Conservation (phyloP, 1,140 invertebrate species). For the Bombus soroeensis region DNA sequence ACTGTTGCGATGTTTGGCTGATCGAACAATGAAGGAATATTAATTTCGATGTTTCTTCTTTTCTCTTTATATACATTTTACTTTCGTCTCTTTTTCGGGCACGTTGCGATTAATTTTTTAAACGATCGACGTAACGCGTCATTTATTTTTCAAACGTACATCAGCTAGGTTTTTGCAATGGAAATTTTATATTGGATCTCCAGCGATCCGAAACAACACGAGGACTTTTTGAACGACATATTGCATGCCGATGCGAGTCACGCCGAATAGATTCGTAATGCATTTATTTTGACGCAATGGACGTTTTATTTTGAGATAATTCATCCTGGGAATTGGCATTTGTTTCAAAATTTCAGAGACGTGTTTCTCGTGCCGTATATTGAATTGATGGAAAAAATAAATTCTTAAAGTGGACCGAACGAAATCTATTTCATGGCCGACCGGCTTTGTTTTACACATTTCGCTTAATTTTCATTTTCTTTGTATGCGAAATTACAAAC, state of each 20-base stretch:
- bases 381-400: not conserved
- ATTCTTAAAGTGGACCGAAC: not conserved
- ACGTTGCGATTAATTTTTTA: not conserved
- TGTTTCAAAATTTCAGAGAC: not conserved
- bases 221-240: not conserved
- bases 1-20: slow-evolving; percentile 28
- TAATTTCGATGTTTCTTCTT: not conserved
- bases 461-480: not conserved
- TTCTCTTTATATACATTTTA: too few relatives aligned
- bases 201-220: not conserved
- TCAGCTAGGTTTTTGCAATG: not conserved
- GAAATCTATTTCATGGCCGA: not conserved
- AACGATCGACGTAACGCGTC: not conserved
- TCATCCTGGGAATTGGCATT: not conserved
- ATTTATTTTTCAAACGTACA: not conserved
- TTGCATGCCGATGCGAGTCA: not conserved
- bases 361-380: not conserved
- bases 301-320: slow-evolving; percentile 11
- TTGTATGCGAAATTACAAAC: not conserved
- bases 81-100: not conserved
- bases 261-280: slow-evolving; percentile 6
- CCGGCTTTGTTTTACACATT: too few relatives aligned
- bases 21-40: slow-evolving; percentile 37
- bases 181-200: slow-evolving; percentile 10
- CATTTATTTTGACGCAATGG: not conserved